Evolutionary conservation across 1,140 invertebrate species (phyloP), one percentile per base, ranked within the genome.

Genomic region (Bombus affinis): DNA sequence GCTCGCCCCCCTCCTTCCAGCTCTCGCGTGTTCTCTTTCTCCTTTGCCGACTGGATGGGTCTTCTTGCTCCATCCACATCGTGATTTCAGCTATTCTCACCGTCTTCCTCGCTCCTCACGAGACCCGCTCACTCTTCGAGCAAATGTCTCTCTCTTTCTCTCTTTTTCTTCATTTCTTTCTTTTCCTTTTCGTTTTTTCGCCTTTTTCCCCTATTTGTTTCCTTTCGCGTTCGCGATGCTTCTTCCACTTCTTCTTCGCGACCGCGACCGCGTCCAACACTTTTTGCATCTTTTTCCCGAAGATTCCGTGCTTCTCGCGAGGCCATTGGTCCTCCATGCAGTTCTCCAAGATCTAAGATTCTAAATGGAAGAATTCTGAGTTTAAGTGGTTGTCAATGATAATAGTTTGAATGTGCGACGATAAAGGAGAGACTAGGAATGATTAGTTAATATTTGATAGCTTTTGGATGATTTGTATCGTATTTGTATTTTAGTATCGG

Each of bases 91-190:
- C 73, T 89, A 71, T 91, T 82, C 86, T 74, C 35, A 37, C 88
- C 84, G 47, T 86, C 59, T 72, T 53, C 12, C 68, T 87, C 68
- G 70, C 83, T 59, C 65, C 86, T 89, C 81, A 85, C 47, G 47
- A 53, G 47, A 53, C 1, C 6, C 6, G 18, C 89, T 88, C 68
- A 71, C 72, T 70, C 86, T 28, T 73, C 22, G 87, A 80, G 78
- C 89, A 90, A 91, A 84, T 90, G 86, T 88, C 88, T 88, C 86
- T 80, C 78, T 62, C 37, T 28, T 10, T 71, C 37, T 28, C 71
- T 86, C 28, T n/a, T 59, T 81, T 81, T 71, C 53, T 25, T 59
- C 76, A 13, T 65, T 72, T 80, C 5, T 83, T 77, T 70, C 70
- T 66, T 44, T 28, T 35, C 35, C 25, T 37, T 37, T 12, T 25